Base-by-base conservation (phyloP, 2,888 invertebrate species). In the Parnassius smintheus region DNA sequence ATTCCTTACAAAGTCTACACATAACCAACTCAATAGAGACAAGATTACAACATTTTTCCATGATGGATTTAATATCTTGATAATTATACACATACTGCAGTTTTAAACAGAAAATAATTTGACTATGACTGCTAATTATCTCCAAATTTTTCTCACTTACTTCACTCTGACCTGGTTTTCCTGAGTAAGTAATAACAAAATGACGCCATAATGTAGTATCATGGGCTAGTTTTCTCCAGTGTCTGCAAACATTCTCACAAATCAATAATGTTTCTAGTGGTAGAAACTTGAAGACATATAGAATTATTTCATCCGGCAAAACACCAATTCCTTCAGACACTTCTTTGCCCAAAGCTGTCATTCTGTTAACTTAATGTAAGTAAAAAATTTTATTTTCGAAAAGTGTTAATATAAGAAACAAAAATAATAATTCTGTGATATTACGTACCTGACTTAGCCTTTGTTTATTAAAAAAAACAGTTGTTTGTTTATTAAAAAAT, bases 41-140 rank as follows among this genome's bases (percentile, higher is more conserved):
- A 50, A 92, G 75, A 69, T 90, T 84, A 22, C 67, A 65, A 70
- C 91, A 91, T 64, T 79, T 73, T 7, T 79, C 75, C 59, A 86
- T 74, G 48, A 92, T 75, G 42, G 80, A 73, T 68, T 80, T 80
- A 25, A 90, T 80, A 11, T 76, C 68, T 18, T 79, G 67, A 65
- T 88, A 91, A 64, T 76, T 82, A 67, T 88, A 82, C 2, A 88
- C 79, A 72, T 90, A 88, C 68, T 90, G 88, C 59, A 92, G 68
- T 72, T 85, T 86, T 42, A 92, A 72, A 65, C 80, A 73, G 41
- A 73, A 73, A 58, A 92, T 80, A 58, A 75, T 79, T 62, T 82
- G 75, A 59, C 76, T 69, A 69, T 92, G 89, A 10, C 82, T 74
- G 60, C 65, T 66, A 58, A 92, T 83, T 22, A 89, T 78, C 56